Conservation (phyloP, 1,140 invertebrate genomes). For the Lasaia peninsularis region DNA sequence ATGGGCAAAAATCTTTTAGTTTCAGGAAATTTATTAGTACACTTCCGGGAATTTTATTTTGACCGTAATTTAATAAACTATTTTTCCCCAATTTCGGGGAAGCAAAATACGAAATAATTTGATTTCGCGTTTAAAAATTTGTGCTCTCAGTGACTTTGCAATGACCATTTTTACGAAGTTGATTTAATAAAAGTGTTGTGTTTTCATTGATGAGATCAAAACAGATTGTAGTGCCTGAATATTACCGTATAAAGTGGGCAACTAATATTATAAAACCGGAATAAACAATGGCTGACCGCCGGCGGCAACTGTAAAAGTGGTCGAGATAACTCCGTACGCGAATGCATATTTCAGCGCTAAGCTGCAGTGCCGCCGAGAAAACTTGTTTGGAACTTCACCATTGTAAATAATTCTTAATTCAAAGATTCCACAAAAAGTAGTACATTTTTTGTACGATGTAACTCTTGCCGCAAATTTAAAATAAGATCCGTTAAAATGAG, state of each 20-base stretch:
- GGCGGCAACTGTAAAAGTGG: slow-evolving; percentile 55
- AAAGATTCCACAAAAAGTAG: slow-evolving; percentile 31
- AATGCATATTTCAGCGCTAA: slow-evolving; percentile 74
- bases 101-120: too few species aligned
- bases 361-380: slow-evolving; percentile 54
- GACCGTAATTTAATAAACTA: too few species aligned
- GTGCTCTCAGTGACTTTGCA: too few species aligned
- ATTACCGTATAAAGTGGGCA: slow-evolving; percentile 43
- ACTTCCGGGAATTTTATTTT: too few species aligned
- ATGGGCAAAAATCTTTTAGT: too few species aligned
- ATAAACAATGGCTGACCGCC: slow-evolving; percentile 62
- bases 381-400: slow-evolving; percentile 63
- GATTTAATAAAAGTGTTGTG: too few species aligned
- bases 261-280: slow-evolving; percentile 50
- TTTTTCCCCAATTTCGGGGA: too few species aligned
- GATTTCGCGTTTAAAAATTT: too few species aligned
- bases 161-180: too few species aligned
- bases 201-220: background rate
- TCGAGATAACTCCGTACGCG: slow-evolving; percentile 59
- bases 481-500: too few species aligned
- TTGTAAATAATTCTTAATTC: slow-evolving; percentile 66
- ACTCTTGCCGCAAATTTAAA: background rate
- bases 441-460: slow-evolving; percentile 19
- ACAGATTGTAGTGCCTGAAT: slow-evolving; percentile 12
- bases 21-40: too few species aligned